Base-by-base conservation (phyloP, 2,888 invertebrate species). In the Cotesia congregata region DNA sequence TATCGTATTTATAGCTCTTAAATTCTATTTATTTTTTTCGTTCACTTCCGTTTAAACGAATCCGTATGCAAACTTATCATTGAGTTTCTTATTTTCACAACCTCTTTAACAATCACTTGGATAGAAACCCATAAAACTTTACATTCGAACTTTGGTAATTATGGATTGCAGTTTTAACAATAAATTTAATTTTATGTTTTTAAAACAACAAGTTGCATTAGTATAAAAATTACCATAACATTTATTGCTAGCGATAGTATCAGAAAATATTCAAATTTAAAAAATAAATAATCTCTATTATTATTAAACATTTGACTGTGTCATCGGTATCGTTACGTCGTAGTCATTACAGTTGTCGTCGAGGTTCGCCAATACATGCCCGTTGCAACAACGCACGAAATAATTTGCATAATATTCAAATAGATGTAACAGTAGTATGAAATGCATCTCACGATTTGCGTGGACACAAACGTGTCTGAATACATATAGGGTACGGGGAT, bases 371-470 rank as follows among this genome's bases (percentile, higher is more conserved):
- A 50, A 38, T 17, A 17, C 15, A 72, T 62, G 40, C 62, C 6
- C 64, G 59, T 30, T 59, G 38, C n/a, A 50, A 30, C 20, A 30
- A 38, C 64, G 72, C 72, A 73, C 67, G 20, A 6, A 72, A 68
- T 50, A 6, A 73, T 76, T 76, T 76, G 72, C 76, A 76, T 76
- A 73, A 76, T 76, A 76, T 76, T 76, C 76, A 76, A 73, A 76
- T 73, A 60, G 41, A 17, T 30, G 38, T 38, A 72, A 12, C 9
- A 9, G 67, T 76, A 72, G 62, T 72, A 76, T 20, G 62, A 50
- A 69, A 76, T 76, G 72, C 76, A 30, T 68, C 64, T 76, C 76
- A 76, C 76, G 69, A 72, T 72, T 72, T 72, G 69, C 41, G 39
- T 72, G 76, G 67, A 67, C 65, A 68, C 72, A 62, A 68, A 72